phyloP scores from a whole-genome alignment of 2,797 vertebrate species.

The Anabas testudineus region DNA sequence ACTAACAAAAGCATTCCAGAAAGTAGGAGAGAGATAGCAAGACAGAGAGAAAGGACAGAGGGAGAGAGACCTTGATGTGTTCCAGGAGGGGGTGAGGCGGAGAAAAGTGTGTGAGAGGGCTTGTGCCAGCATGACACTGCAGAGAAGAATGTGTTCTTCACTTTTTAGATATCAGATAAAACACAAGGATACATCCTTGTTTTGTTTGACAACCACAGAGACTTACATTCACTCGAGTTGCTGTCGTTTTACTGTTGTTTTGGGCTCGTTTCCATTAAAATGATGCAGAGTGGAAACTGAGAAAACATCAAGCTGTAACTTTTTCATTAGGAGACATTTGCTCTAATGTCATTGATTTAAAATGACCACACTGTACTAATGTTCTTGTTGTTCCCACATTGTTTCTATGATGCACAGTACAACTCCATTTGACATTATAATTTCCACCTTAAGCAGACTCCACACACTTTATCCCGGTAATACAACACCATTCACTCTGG shows the following conservation, averaged over 20 bases:
- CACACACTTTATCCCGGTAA: conserved; percentile 61
- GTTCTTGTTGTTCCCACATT: neutral
- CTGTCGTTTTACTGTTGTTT: too few relatives aligned
- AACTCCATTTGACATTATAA: conserved; percentile 1
- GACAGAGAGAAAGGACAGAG: conserved; percentile 1
- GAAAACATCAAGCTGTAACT: too few relatives aligned
- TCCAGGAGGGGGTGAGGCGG: conserved; percentile 16
- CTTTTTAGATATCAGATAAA: conserved; percentile 36
- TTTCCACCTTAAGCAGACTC: conserved; percentile 57
- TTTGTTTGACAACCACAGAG: conserved; percentile 4
- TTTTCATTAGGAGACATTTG: too few relatives aligned
- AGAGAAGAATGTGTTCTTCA: conserved; percentile 41
- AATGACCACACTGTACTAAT: neutral
- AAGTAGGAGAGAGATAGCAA: conserved; percentile 41
- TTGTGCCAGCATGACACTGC: conserved; percentile 29
- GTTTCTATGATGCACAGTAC: neutral
- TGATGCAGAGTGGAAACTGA: too few relatives aligned
- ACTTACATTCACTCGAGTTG: neutral
- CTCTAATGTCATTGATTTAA: neutral
- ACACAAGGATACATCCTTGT: neutral
- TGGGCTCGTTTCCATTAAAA: too few relatives aligned
- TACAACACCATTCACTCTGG: conserved; percentile 57
- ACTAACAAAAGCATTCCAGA: conserved; percentile 67
- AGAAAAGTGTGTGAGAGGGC: conserved; percentile 32
- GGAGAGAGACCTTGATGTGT: conserved; percentile 37